Evolutionary conservation across 2,797 vertebrate genomes (phyloP), one percentile per base, ranked within the genome.

Genomic region (Phrynocephalus guinanensis): DNA sequence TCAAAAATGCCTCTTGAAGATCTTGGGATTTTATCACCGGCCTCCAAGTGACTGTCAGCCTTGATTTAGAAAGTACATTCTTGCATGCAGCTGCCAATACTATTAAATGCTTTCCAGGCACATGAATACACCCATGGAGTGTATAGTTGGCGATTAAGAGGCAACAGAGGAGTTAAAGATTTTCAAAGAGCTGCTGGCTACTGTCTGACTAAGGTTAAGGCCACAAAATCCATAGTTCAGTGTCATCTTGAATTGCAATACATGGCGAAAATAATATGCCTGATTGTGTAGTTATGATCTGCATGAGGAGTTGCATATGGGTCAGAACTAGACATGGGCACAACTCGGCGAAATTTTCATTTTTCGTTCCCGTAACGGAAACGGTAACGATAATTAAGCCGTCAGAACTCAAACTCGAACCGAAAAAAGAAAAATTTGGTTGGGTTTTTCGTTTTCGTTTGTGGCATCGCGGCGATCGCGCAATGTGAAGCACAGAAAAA

Each of bases 41-140:
- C 63, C 50, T 88, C 70, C 71, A 88, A 67, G 38, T 72, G 38
- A 68, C 22, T 88, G 78, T 88, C 77, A 88, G 11, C 30, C 72
- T 85, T 85, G 60, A 85, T 80, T 80, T 80, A 85, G 16, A n/a
- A 70, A 56, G 70, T 56, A 18, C 26, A 56, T 76, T 85, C 77
- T 68, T 77, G 24, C 3, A 10, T 68, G 68, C 22, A 77, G 44
- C 13, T 38, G 79, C 78, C 30, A 85, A 30, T 26, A 33, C 60
- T 76, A 76, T 60, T 88, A 50, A 33, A 15, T 48, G 3, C 16
- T 80, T 85, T 88, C 30, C 83, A 88, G n/a, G 48, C 73, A 85
- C 30, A 75, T 70, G 5, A 22, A 15, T 9, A 75, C 7, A 52
- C n/a, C 48, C 72, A 63, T 50, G 20, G 63, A 7, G n/a, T 7